A percentile compares a stretch with the other conserved stretches of the same genome.
Conservation (phyloP, 1,140 invertebrate species). For the Limonius californicus region DNA sequence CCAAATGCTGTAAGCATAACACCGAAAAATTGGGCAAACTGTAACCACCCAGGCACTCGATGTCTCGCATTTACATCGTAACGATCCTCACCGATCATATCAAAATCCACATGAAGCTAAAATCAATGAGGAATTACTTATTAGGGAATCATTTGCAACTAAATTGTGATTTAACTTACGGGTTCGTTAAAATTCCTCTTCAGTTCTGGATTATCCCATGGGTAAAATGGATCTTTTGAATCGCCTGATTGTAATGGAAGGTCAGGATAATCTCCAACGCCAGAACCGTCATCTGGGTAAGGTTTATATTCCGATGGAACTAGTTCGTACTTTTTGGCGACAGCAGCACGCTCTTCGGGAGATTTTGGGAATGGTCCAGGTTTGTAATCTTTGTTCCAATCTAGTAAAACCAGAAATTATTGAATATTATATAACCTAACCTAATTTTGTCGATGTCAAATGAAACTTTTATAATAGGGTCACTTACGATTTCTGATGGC, state of each 20-base stretch:
- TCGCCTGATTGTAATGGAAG: constrained; percentile 65
- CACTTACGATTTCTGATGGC: constrained; percentile 24
- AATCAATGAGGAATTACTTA: too few relatives aligned
- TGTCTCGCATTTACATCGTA: constrained; percentile 53
- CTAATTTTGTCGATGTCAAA: neutral
- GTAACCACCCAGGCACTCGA: constrained; percentile 48
- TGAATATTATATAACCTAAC: too few relatives aligned
- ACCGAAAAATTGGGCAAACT: constrained; percentile 52
- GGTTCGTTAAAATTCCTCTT: constrained; percentile 81
- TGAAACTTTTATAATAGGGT: neutral
- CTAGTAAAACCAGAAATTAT: constrained; percentile 37
- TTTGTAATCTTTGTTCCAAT: constrained; percentile 77
- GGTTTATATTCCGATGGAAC: constrained; percentile 80
- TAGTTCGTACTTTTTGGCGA: constrained; percentile 86
- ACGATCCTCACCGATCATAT: constrained; percentile 59
- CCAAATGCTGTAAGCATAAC: constrained; percentile 49
- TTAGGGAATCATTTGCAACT: neutral
- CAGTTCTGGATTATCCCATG: constrained; percentile 73
- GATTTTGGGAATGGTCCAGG: constrained; percentile 76
- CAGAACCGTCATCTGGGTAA: constrained; percentile 68
- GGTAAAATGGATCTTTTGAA: constrained; percentile 69
- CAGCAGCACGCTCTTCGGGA: constrained; percentile 65
- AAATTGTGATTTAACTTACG: constrained; percentile 51
- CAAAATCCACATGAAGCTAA: constrained; percentile 55
- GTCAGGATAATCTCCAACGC: constrained; percentile 86